Evolutionary conservation across 2,888 invertebrate genomes (phyloP).

Genomic region (Lepeophtheirus nordmannii): DNA sequence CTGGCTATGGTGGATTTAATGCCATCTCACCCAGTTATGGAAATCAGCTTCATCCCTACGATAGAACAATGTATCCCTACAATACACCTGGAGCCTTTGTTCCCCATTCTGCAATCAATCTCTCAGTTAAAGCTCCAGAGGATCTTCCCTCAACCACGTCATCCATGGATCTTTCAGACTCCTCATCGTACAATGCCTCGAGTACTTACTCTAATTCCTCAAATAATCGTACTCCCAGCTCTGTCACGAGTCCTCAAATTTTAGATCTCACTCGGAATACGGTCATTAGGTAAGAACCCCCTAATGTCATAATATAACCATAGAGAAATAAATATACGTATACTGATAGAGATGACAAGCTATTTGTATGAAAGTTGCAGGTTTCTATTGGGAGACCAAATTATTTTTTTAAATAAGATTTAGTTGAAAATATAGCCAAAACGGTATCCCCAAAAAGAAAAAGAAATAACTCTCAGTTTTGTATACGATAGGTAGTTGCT

Average conservation of each 20-base stretch:
- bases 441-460: too few species aligned
- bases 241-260: not conserved
- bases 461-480: too few species aligned
- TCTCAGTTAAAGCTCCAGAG: slow-evolving; percentile 21
- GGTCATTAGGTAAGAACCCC: not conserved
- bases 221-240: not conserved
- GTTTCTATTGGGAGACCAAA: too few species aligned
- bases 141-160: not conserved
- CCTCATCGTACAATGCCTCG: not conserved
- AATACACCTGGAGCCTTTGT: slow-evolving; percentile 23
- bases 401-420: too few species aligned
- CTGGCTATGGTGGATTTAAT: not conserved
- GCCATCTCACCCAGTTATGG: not conserved
- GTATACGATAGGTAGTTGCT: too few species aligned
- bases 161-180: not conserved
- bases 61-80: slow-evolving; percentile 16
- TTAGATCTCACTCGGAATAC: not conserved
- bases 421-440: too few species aligned
- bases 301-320: too few species aligned
- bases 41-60: not conserved
- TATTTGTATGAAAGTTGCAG: too few species aligned
- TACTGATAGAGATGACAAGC: too few species aligned
- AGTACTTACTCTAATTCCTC: not conserved
- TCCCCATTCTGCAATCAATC: slow-evolving; percentile 24
- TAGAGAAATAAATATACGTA: too few species aligned